Evolutionary conservation across 2,888 invertebrate species (phyloP).

Genomic region (Morpho achilles): DNA sequence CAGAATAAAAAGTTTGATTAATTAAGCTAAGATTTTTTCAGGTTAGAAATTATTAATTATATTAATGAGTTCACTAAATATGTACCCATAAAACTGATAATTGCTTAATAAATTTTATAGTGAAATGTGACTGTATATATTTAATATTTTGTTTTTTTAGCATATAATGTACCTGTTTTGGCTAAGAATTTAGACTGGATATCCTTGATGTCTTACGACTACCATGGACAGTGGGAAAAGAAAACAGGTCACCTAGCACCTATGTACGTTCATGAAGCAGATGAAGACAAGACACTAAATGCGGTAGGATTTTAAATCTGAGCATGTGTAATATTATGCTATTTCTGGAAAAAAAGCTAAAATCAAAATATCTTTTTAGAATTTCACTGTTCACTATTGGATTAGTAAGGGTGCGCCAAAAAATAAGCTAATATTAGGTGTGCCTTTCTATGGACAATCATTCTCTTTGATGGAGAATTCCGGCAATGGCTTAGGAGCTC

Average conservation of each 20-base stretch:
- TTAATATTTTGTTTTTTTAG: constrained; percentile 32
- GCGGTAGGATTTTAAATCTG: constrained; percentile 72
- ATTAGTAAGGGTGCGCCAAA: constrained; percentile 87
- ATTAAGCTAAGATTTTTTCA: too few species aligned
- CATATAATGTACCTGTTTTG: constrained; percentile 88
- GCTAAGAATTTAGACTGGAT: constrained; percentile 92
- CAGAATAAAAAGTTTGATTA: too few species aligned
- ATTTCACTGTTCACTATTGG: constrained; percentile 94
- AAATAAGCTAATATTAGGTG: constrained; percentile 89
- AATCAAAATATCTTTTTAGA: constrained; percentile 65
- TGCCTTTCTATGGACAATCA: constrained; percentile 94
- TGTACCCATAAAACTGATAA: too few species aligned
- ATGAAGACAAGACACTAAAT: constrained; percentile 87
- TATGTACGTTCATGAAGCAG: constrained; percentile 87
- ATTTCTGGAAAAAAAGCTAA: background rate
- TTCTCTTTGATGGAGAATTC: constrained; percentile 86
- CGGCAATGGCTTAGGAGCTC: constrained; percentile 84
- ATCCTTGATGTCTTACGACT: constrained; percentile 94
- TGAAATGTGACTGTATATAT: background rate
- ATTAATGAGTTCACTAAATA: too few species aligned
- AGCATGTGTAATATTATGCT: background rate
- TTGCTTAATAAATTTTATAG: too few species aligned
- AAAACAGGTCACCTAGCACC: constrained; percentile 94
- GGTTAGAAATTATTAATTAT: too few species aligned
- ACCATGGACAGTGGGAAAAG: constrained; percentile 95